These are phyloP conservation scores for Chalcosyrphus nemorum DNA, from an alignment of 2,888 invertebrate species.

Conservation along the genomic window DNA sequence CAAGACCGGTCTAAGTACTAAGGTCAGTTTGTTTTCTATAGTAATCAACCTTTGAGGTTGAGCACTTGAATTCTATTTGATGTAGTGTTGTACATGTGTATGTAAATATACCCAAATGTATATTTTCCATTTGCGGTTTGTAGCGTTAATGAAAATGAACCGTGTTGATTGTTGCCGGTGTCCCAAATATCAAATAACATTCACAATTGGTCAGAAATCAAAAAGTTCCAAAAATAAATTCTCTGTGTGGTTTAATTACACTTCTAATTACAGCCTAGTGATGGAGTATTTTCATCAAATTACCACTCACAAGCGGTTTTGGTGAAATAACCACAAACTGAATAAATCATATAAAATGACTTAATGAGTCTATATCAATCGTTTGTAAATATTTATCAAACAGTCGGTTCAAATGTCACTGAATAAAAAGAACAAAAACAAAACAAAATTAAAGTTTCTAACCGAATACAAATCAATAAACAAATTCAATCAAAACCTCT, in stretches of 20 bases:
- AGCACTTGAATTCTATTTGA: too few relatives aligned
- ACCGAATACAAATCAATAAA: not conserved
- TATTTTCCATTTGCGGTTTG: too few relatives aligned
- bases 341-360: not conserved
- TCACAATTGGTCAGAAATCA: not conserved
- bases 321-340: not conserved
- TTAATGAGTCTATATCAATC: not conserved
- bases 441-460: too few relatives aligned
- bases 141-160: too few relatives aligned
- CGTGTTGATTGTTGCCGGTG: too few relatives aligned
- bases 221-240: not conserved
- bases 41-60: too few relatives aligned
- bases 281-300: not conserved
- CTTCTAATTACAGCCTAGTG: not conserved
- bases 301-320: not conserved
- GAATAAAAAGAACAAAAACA: too few relatives aligned
- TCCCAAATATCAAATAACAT: not conserved
- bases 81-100: too few relatives aligned
- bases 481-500: not conserved
- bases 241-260: not conserved
- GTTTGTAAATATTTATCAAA: not conserved
- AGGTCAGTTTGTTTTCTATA: too few relatives aligned
- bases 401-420: not conserved
- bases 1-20: too few relatives aligned
- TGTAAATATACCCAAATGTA: too few relatives aligned